These are phyloP conservation scores for Heliornis fulica DNA, from an alignment of 2,113 vertebrate species.

Conservation along the genomic window DNA sequence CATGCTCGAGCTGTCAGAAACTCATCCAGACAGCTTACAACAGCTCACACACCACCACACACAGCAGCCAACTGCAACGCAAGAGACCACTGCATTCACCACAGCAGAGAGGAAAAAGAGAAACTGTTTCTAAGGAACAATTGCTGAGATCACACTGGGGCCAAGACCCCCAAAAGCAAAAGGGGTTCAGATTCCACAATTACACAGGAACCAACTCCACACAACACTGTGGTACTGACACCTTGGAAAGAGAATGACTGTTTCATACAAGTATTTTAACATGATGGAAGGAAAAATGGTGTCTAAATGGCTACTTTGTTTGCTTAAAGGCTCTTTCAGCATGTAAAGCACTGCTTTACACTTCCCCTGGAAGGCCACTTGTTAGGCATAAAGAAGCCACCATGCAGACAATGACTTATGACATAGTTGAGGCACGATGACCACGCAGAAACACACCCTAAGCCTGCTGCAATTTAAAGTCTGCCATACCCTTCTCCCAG, in stretches of 20 bases:
- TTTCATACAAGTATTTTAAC: background rate
- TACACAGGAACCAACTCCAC: background rate
- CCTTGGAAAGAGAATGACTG: rapidly evolving
- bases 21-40: background rate
- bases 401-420: rapidly evolving
- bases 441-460: background rate
- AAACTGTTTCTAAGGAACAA: background rate
- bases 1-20: background rate
- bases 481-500: background rate
- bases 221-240: no score
- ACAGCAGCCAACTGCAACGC: rapidly evolving
- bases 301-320: background rate
- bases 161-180: background rate
- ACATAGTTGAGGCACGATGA: background rate
- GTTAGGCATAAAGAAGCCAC: rapidly evolving
- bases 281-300: background rate
- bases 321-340: background rate
- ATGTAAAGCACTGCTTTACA: background rate
- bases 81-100: background rate
- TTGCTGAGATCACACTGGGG: background rate
- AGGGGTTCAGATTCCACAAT: no score
- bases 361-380: background rate
- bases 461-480: background rate
- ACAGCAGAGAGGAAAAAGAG: rapidly evolving
- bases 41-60: background rate